Evolutionary conservation across 2,113 vertebrate genomes (phyloP).

Genomic region (Origma solitaria): DNA sequence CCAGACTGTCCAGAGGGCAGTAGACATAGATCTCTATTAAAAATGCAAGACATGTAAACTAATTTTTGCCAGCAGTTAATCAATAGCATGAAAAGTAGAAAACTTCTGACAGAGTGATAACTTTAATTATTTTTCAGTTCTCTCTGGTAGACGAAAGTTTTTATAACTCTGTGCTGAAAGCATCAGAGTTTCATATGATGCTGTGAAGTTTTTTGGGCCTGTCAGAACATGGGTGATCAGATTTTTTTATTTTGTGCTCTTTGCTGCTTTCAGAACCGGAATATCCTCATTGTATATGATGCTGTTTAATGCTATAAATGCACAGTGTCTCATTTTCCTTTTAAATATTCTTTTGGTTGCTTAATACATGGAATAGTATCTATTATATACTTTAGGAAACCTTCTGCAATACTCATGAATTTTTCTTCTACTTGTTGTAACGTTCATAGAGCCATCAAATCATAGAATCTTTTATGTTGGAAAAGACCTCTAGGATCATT

Average conservation of each 20-base stretch:
- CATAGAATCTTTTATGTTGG: not conserved
- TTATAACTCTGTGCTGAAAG: not conserved
- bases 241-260: not conserved
- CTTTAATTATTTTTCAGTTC: not conserved
- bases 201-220: not conserved
- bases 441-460: not conserved
- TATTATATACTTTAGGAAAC: not conserved
- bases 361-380: not conserved
- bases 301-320: not conserved
- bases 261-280: fast-evolving
- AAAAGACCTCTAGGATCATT: not conserved
- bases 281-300: not conserved
- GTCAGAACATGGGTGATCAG: not conserved
- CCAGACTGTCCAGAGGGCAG: not conserved
- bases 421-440: not conserved
- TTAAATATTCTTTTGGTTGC: not conserved
- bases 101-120: not conserved
- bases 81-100: conserved; percentile 16
- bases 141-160: not conserved
- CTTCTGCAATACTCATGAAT: not conserved
- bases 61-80: conserved; percentile 17
- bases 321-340: not conserved
- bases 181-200: not conserved
- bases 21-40: not conserved
- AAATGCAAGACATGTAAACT: not conserved